Evolutionary conservation across 1,140 invertebrate genomes (phyloP).

Genomic region (Zaprionus gabonicus): DNA sequence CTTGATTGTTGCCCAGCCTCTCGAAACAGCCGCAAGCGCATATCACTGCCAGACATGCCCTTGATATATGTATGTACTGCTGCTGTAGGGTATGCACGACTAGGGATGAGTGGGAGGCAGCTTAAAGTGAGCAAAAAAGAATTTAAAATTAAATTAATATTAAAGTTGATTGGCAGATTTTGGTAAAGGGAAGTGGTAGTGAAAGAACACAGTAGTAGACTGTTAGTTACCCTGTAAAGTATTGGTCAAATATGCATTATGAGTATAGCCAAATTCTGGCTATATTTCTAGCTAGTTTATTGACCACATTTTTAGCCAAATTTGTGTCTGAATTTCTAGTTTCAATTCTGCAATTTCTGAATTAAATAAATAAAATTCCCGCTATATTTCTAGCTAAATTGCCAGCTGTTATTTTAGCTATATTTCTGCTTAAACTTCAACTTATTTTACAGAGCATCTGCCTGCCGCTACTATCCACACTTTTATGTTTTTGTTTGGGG

Average conservation of each 20-base stretch:
- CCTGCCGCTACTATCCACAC: background rate
- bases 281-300: background rate
- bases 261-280: background rate
- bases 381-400: background rate
- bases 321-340: background rate
- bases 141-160: background rate
- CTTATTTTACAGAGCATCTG: background rate
- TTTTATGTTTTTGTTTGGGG: background rate
- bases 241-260: background rate
- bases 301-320: background rate
- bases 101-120: background rate
- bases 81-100: background rate
- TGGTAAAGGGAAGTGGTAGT: background rate
- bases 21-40: conserved; percentile 4
- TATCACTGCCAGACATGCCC: background rate
- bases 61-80: background rate
- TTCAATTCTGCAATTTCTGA: too few relatives aligned
- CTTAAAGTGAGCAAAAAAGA: background rate
- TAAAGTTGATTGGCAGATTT: background rate
- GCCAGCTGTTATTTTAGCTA: background rate
- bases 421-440: background rate
- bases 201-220: background rate
- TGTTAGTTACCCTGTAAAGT: background rate
- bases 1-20: background rate
- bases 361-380: background rate